Base-by-base conservation (phyloP, 2,113 vertebrate genomes). In the Sebastes schlegelii region DNA sequence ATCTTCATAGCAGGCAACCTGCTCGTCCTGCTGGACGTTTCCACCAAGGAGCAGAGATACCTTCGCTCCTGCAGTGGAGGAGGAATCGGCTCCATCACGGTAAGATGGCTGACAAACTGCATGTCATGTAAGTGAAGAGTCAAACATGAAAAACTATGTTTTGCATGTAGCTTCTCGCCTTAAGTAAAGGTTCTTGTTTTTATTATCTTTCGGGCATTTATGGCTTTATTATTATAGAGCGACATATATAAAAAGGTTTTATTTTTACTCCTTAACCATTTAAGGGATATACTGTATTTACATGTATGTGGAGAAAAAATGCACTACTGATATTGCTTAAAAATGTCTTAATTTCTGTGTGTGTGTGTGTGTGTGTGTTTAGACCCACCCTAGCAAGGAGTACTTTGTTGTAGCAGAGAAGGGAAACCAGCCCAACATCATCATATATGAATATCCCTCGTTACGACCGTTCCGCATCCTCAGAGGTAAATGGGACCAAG, bases 401-500 rank as follows among this genome's bases (percentile, higher is more conserved):
- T 95, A 96, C 90, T 96, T 99, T 87, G 94, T 91, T 52, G 95
- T 97, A 69, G 98, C 96, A 90, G 98, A 99, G 90, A 99, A 99
- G 83, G 98, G 98, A 79, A 76, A 70, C 77, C 93, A 91, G 40
- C 98, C 98, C 57, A 79, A 95, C 73, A 95, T 99, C 86, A 92
- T 98, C 6, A 86, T 99, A 80, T 99, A 98, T n/a, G 94, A 97
- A 57, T 98, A 96, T 80, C 97, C 97, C 68, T 96, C 96, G 0
- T 79, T 98, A 88, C 94, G 48, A 23, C 96, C 95, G 3, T 95
- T 96, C 90, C 95, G 97, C 84, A 94, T 97, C 76, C 94, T 99
- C 45, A 93, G 77, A 96, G 97, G 98, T 98, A 82, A 72, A 49
- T 19, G 1, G 0, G 6, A 71, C 21, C 2, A 10, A n/a, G 45